These are phyloP conservation scores for Hexactinellida sp. DNA, from an alignment of 37 sponge, comb jelly and placozoan genomes.

Conservation along the genomic window DNA sequence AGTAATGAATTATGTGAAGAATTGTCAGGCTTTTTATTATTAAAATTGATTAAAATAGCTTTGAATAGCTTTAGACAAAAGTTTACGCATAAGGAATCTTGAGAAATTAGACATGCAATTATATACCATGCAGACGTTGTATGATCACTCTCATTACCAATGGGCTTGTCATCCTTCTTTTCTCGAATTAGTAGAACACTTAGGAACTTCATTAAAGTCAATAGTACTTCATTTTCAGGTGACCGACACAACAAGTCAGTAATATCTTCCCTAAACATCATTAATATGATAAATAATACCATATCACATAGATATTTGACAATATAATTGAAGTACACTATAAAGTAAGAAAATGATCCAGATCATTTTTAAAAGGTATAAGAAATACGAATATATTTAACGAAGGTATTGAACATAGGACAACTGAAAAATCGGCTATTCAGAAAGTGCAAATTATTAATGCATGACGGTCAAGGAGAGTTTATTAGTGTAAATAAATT, in stretches of 20 bases:
- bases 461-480: no score
- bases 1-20: neutral
- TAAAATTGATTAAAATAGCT: constrained; percentile 23
- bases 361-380: no score
- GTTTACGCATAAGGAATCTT: constrained; percentile 30
- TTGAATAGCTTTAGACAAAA: constrained; percentile 44
- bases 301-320: no score
- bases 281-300: no score
- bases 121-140: constrained; percentile 26
- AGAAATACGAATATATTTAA: no score
- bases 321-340: no score
- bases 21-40: neutral
- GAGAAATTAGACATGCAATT: constrained; percentile 38
- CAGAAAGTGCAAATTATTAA: no score
- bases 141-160: neutral
- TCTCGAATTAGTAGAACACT: constrained; percentile 62
- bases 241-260: constrained; percentile 29
- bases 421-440: no score
- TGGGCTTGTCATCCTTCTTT: constrained; percentile 28
- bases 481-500: no score
- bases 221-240: constrained; percentile 33
- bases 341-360: no score
- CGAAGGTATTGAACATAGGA: no score
- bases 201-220: constrained; percentile 57
- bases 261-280: constrained; percentile 22